Evolutionary conservation across 2,888 invertebrate species (phyloP), one percentile per base, ranked within the genome.

Genomic region (Agriopis leucophaearia): DNA sequence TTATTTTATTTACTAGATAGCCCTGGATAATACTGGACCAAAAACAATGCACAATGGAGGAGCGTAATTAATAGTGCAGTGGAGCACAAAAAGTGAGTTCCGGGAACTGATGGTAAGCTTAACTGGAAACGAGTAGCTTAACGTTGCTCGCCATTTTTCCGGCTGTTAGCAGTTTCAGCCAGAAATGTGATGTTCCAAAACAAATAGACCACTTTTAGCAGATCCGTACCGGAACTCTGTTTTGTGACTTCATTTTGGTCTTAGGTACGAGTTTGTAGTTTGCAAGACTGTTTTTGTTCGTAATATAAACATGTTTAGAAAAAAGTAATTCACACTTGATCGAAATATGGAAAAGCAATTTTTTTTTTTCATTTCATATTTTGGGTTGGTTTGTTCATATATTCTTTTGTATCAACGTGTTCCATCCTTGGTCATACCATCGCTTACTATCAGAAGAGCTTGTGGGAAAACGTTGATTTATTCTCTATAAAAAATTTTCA

Each of bases 1-100:
- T 18, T 0, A 27, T n/a, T 42, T 18, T 8, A 35, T 27, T 44
- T 13, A 27, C 42, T 27, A 27, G 16, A 42, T 4, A 27, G 0
- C n/a, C 1, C 16, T 48, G 38, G 36, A 18, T 48, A 48, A 47
- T 35, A 48, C 18, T 7, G 36, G 8, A 12, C 44, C 61, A 36
- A 38, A 52, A 59, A 47, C 64, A 64, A 52, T 50, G 51, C 44
- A 58, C 27, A 58, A 58, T 15, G 44, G 42, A 59, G 27, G 35
- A 52, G 35, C 18, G 13, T 56, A 59, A 63, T 63, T 59, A 67
- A 67, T 67, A 55, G 63, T 63, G 63, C 67, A 63, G 35, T 45
- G 35, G 57, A 62, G 58, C 58, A 58, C 59, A 67, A 59, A 67
- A 59, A 51, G 57, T 10, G 16, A 35, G 57, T 13, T 57, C 45